Base-by-base conservation (phyloP, 2,797 vertebrate genomes). In the Ciconia nigra region DNA sequence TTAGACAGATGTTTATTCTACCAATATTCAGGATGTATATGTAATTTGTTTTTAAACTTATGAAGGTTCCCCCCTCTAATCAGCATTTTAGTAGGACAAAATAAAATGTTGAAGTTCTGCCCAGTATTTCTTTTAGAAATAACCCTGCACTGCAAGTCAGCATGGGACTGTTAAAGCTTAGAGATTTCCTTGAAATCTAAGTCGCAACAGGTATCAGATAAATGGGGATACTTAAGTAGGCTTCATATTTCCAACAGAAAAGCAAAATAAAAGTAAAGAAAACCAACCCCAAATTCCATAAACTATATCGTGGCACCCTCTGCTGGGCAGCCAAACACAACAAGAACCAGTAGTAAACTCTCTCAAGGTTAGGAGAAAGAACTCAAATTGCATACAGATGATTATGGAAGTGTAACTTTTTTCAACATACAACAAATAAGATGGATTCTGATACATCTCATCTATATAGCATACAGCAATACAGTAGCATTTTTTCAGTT, bases 261-360 rank as follows among this genome's bases (percentile, higher is more conserved):
- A 74, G 10, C 29, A 42, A 8, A 70, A 57, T 4, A 25, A 44
- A 29, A 11, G 10, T 7, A 29, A 16, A 81, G 15, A 35, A 57
- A 42, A 17, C 2, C 12, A 39, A 31, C 5, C 15, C 15, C 42
- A 13, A 67, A 65, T 39, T 51, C 37, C 57, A 92, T 24, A 25
- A 29, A 55, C 81, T 95, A 58, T 83, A 63, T 29, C 70, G 73
- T 5, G 93, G 96, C 77, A 91, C 94, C 87, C 96, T 93, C 97
- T 97, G 81, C 92, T 95, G 98, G 97, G 28, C 51, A 41, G 10
- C 3, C 11, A 57, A 82, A 20, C 16, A 42, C 2, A 33, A 31
- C 28, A 28, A 20, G 10, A 77, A 33, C 15, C 0, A 17, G 11
- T 1, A 2, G 8, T 8, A 24, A 61, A 41, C 25, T 0, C 3